Evolutionary conservation across 2,797 vertebrate genomes (phyloP).

Genomic region (Helicolenus hilgendorfi): DNA sequence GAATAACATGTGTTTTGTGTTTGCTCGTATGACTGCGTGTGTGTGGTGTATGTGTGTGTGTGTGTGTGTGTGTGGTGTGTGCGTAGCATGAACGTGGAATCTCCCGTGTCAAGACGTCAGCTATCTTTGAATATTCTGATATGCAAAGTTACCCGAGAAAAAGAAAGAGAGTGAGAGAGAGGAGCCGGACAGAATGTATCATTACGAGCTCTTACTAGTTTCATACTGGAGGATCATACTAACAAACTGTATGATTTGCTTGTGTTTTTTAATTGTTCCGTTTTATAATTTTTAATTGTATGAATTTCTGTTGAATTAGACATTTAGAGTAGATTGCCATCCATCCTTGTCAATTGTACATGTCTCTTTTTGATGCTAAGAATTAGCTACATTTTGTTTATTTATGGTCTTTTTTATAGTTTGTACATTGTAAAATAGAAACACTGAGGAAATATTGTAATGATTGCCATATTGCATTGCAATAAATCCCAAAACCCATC

Average conservation of each 20-base stretch:
- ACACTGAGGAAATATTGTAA: constrained; percentile 91
- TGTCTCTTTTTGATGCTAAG: constrained; percentile 86
- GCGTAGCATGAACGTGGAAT: constrained; percentile 74
- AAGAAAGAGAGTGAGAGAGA: constrained; percentile 78
- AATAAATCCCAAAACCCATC: constrained; percentile 95
- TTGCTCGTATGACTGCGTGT: background rate
- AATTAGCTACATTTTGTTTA: constrained; percentile 99
- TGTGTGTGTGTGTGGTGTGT: background rate
- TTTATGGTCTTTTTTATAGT: constrained; percentile 99
- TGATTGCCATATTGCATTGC: constrained; percentile 93
- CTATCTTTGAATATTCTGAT: constrained; percentile 94
- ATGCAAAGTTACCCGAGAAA: constrained; percentile 92
- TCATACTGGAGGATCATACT: constrained; percentile 87
- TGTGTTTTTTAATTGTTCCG: constrained; percentile 86
- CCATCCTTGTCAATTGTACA: constrained; percentile 62
- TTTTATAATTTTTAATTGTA: constrained; percentile 64
- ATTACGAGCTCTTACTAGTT: constrained; percentile 93
- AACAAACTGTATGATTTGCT: constrained; percentile 87
- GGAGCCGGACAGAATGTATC: constrained; percentile 91
- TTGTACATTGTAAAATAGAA: constrained; percentile 99
- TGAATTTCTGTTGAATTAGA: constrained; percentile 80
- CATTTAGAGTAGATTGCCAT: constrained; percentile 70
- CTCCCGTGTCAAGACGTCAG: constrained; percentile 90
- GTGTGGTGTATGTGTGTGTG: background rate
- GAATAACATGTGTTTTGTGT: constrained; percentile 75